phyloP scores from a whole-genome alignment of 2,888 invertebrate species.

The Hirtodrosophila alboralis region DNA sequence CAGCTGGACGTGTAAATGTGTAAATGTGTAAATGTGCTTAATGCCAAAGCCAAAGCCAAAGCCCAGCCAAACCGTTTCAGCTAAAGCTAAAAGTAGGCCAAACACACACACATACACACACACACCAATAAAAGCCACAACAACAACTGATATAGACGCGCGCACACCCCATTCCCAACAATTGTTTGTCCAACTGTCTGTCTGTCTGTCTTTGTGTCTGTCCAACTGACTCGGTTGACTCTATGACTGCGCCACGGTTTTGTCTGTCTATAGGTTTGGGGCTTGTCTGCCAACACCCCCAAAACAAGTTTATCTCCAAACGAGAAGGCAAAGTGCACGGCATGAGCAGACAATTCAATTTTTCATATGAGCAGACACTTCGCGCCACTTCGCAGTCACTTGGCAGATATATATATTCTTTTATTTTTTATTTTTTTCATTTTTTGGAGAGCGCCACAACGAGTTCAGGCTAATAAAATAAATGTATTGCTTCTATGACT shows the following conservation, averaged over 20 bases:
- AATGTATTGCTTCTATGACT: constrained; percentile 38
- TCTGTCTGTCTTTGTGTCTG: constrained; percentile 17
- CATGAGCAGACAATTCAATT: constrained; percentile 63
- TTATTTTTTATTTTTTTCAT: too few relatives aligned
- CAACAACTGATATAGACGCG: constrained; percentile 2
- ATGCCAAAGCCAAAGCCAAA: too few relatives aligned
- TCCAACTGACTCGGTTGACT: constrained; percentile 17
- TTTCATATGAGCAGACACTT: constrained; percentile 57
- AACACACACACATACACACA: constrained; percentile 48
- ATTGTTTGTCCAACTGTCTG: constrained; percentile 49
- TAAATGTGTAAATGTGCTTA: constrained; percentile 58
- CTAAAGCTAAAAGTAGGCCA: constrained; percentile 65
- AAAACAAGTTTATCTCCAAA: constrained; percentile 58
- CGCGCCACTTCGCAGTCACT: constrained; percentile 57
- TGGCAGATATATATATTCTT: constrained; percentile 11
- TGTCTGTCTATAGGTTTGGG: constrained; percentile 37
- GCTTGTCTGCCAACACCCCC: constrained; percentile 39
- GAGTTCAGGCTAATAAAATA: constrained; percentile 36
- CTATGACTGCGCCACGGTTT: constrained; percentile 31
- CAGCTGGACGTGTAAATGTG: constrained; percentile 71
- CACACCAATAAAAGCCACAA: too few relatives aligned
- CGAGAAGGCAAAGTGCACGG: constrained; percentile 40
- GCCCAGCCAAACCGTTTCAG: constrained; percentile 37
- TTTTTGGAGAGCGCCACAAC: constrained; percentile 24
- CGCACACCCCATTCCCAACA: constrained; percentile 26